These are phyloP conservation scores for Chaetogeoica ovagalla DNA, from an alignment of 2,888 invertebrate genomes.

Conservation along the genomic window DNA sequence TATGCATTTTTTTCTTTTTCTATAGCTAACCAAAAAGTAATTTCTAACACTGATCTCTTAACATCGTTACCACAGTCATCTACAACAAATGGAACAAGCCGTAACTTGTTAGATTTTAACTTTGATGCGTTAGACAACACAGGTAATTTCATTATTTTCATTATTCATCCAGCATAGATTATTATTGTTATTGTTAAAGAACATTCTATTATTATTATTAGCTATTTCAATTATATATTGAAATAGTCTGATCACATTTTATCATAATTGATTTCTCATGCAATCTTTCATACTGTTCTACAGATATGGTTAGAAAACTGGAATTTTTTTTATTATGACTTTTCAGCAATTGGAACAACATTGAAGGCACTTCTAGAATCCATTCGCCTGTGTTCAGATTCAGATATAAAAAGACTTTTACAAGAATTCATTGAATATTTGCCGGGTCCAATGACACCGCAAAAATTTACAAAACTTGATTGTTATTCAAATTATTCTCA, in stretches of 20 bases:
- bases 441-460: slow-evolving; percentile 69
- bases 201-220: neutral
- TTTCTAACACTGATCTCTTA: slow-evolving; percentile 50
- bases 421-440: slow-evolving; percentile 58
- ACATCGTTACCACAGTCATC: slow-evolving; percentile 47
- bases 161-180: neutral
- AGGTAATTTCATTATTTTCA: slow-evolving; percentile 20
- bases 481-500: slow-evolving; percentile 55
- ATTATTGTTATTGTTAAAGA: neutral
- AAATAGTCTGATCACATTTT: neutral
- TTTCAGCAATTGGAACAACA: slow-evolving; percentile 37
- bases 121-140: slow-evolving; percentile 48
- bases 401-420: slow-evolving; percentile 37
- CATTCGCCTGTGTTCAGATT: slow-evolving; percentile 40
- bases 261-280: slow-evolving; percentile 19
- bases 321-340: slow-evolving; percentile 44
- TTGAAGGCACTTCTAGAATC: slow-evolving; percentile 49
- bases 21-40: slow-evolving; percentile 41
- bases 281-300: slow-evolving; percentile 1
- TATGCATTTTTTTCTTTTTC: neutral
- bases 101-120: slow-evolving; percentile 44
- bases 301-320: slow-evolving; percentile 40
- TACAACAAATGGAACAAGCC: slow-evolving; percentile 35
- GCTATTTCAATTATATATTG: neutral
- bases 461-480: slow-evolving; percentile 68